Conservation (phyloP, 1,140 invertebrate genomes). For the Drosophila sechellia region DNA sequence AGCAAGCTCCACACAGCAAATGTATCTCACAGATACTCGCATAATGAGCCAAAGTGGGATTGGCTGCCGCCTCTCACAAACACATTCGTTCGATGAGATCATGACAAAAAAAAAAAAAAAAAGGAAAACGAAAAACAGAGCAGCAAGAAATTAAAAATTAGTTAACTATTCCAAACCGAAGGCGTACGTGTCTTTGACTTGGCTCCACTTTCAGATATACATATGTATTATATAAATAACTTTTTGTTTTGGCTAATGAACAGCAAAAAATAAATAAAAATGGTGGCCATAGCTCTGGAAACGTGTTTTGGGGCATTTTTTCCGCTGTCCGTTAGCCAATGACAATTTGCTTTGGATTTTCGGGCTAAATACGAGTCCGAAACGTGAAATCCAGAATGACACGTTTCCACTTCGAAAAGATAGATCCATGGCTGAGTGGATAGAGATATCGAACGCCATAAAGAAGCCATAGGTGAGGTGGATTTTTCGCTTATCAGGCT, state of each 20-base stretch:
- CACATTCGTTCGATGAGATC: constrained; percentile 35
- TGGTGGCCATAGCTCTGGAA: constrained; percentile 56
- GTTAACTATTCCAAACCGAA: constrained; percentile 47
- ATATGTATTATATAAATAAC: constrained; percentile 41
- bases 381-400: constrained; percentile 64
- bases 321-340: constrained; percentile 52
- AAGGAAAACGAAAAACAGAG: constrained; percentile 20
- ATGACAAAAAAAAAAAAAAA: constrained; percentile 47
- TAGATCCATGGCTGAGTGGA: constrained; percentile 21
- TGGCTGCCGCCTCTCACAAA: constrained; percentile 43
- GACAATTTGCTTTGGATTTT: constrained; percentile 51
- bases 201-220: constrained; percentile 26
- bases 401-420: constrained; percentile 49
- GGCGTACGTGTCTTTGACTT: constrained; percentile 68
- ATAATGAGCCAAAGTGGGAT: constrained; percentile 49
- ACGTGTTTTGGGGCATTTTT: constrained; percentile 70
- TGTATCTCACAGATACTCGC: constrained; percentile 50
- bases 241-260: constrained; percentile 34
- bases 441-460: neutral
- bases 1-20: constrained; percentile 25
- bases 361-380: constrained; percentile 21
- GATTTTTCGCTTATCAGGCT: constrained; percentile 32
- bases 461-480: constrained; percentile 18
- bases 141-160: constrained; percentile 41
- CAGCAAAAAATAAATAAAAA: constrained; percentile 66